A percentile compares a stretch with the other conserved stretches of the same genome.
Conservation (phyloP, 2,797 vertebrate species). For the Galago senegalensis region DNA sequence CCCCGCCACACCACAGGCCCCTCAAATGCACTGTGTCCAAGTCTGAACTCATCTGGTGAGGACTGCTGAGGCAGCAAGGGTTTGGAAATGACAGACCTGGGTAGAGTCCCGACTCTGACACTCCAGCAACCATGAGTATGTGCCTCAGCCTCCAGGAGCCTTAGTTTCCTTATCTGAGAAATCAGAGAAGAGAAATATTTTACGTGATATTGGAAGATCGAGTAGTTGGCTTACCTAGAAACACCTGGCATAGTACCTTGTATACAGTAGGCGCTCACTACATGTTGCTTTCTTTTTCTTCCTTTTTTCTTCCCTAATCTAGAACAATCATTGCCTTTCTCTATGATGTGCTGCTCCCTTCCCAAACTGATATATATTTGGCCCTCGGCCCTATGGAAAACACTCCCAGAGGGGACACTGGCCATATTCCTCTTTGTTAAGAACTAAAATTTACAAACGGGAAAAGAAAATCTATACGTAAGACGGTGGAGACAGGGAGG, state of each 20-base stretch:
- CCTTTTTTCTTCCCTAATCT: not conserved
- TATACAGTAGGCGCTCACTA: not conserved
- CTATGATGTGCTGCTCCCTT: not conserved
- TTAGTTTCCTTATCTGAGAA: not conserved
- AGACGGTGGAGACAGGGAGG: rapidly evolving
- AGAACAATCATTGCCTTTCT: not conserved
- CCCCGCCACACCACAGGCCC: not conserved
- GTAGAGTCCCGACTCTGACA: not conserved
- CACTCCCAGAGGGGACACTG: not conserved
- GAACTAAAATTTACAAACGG: not conserved
- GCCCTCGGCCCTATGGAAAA: not conserved
- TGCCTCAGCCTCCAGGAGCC: not conserved
- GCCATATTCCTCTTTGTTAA: not conserved
- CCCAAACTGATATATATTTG: not conserved
- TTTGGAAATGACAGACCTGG: not conserved
- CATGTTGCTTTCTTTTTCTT: not conserved
- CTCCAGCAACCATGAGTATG: rapidly evolving
- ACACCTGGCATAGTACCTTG: not conserved
- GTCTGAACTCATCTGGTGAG: not conserved
- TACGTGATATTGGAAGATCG: not conserved
- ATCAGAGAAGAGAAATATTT: not conserved
- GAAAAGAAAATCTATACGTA: too few relatives aligned
- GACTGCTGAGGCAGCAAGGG: not conserved
- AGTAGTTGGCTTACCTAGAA: not conserved
- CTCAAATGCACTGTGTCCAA: not conserved